Base-by-base conservation (phyloP, 2,113 vertebrate genomes). In the Regulus satrapa region DNA sequence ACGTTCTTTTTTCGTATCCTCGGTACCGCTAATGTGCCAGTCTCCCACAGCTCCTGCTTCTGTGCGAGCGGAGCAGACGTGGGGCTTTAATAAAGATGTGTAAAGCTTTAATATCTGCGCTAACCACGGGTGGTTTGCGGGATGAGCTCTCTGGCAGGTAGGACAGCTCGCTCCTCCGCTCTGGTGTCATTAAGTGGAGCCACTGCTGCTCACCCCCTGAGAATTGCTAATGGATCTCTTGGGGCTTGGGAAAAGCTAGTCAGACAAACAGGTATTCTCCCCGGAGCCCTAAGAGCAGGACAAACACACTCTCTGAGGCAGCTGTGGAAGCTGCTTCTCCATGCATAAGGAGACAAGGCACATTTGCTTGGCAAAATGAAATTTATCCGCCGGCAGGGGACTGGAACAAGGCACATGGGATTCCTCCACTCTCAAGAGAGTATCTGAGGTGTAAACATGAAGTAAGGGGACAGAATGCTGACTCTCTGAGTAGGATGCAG, bases 121-220 rank as follows among this genome's bases (percentile, higher is more conserved):
- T 48, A 89, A 49, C 88, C 74, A 9, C 6, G 28, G 87, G 66
- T n/a, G 34, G 29, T 74, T 86, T 95, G 62, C 34, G 76, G 89
- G 62, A 45, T 88, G 92, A 95, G 83, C 36, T 92, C 90, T 78
- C 85, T 82, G 86, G 86, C 85, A 94, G 96, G 91, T 94, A 95
- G 94, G 86, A 88, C 78, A 88, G 36, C 55, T 55, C 58, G 62
- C 36, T 92, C 54, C 66, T 86, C 2, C 1, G 45, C 43, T 66
- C 29, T 59, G 80, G 18, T 62, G 10, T n/a, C 55, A 21, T 66
- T 49, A 88, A 43, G 66, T 79, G 89, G 73, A 88, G 83, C 69
- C 62, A 36, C 81, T 48, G 72, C 86, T 38, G 36, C 69, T 82
- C 32, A 13, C 23, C 41, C 46, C 6, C 5, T 46, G 85, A 75